Evolutionary conservation across 2,797 vertebrate genomes (phyloP), one percentile per base, ranked within the genome.

Genomic region (Semaprochilodus insignis): DNA sequence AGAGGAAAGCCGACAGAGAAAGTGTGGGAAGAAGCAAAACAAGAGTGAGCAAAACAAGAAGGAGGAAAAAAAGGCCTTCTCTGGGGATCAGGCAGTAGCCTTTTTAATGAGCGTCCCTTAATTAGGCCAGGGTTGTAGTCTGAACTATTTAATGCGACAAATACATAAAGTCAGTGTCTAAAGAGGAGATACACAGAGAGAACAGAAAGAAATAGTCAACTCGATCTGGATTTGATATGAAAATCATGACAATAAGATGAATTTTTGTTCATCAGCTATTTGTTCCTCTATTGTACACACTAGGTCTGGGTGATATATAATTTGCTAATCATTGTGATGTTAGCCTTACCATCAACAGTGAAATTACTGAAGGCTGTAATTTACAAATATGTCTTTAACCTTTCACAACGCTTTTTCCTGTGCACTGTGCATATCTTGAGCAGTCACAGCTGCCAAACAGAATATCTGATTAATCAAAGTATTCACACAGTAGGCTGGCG

Each of bases 71-170:
- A 52, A 54, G 21, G 16, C 1, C 23, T 67, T 27, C 52, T 23
- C 34, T 16, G n/a, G 62, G 44, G 65, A 27, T 69, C 36, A 48
- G 3, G 40, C 44, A 69, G 25, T 36, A 83, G 34, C 65, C 67
- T 65, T 80, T 81, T 87, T 83, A 73, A 87, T 75, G 66, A 84
- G 81, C 31, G 63, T 15, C 25, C 27, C 54, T 82, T 86, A 82
- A 82, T 84, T 77, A 82, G 77, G 77, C n/a, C 4, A 73, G 77
- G 6, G 67, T 69, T 81, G 65, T 23, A 71, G 21, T 17, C 73
- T 63, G 73, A 52, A 78, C 67, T 69, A 55, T 78, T 77, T 52
- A 27, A 67, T 13, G 25, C 19, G 31, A 67, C n/a, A n/a, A 62
- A 78, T 31, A 69, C 17, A 74, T n/a, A 70, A 81, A 70, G 55